A percentile compares a stretch with the other conserved stretches of the same genome.
phyloP scores from a whole-genome alignment of 2,113 vertebrate species.

The Morone chrysops region DNA sequence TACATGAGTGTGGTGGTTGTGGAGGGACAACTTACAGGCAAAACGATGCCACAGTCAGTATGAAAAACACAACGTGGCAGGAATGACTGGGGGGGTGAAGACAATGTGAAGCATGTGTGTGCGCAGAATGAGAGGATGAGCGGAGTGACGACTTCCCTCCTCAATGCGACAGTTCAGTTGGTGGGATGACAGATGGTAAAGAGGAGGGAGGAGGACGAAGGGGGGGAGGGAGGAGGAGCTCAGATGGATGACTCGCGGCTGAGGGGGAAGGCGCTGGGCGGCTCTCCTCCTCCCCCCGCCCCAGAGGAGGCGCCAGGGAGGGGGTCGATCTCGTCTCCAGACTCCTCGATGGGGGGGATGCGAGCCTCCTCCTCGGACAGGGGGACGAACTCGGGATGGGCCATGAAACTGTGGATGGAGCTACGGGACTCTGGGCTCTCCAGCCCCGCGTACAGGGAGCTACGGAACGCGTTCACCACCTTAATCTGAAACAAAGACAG shows the following conservation, averaged over 20 bases:
- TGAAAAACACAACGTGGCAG: conserved; percentile 57
- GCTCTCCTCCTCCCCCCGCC: conserved; percentile 58
- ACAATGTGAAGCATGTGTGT: conserved; percentile 22
- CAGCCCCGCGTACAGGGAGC: conserved; percentile 91
- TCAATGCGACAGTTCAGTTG: conserved; percentile 58
- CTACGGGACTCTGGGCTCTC: conserved; percentile 91
- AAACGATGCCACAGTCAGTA: conserved; percentile 62
- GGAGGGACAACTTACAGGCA: conserved; percentile 61
- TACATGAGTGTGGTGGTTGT: conserved; percentile 2
- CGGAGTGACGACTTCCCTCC: conserved; percentile 58
- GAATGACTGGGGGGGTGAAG: conserved; percentile 42
- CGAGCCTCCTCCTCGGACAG: conserved; percentile 89
- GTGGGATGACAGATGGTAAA: conserved; percentile 61
- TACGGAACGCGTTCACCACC: conserved; percentile 98
- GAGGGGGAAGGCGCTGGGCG: conserved; percentile 78
- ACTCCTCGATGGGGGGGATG: conserved; percentile 85
- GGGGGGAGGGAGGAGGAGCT: conserved; percentile 28
- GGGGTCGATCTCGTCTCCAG: conserved; percentile 82
- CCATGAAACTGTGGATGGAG: conserved; percentile 99
- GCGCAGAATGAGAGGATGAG: conserved; percentile 49
- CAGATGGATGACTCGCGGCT: conserved; percentile 84
- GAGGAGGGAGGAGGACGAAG: conserved; percentile 15
- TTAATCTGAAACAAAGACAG: conserved; percentile 88
- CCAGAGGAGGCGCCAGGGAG: conserved; percentile 72
- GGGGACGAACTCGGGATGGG: conserved; percentile 92